Conservation (phyloP, 2,888 invertebrate species). For the Formica aserva region DNA sequence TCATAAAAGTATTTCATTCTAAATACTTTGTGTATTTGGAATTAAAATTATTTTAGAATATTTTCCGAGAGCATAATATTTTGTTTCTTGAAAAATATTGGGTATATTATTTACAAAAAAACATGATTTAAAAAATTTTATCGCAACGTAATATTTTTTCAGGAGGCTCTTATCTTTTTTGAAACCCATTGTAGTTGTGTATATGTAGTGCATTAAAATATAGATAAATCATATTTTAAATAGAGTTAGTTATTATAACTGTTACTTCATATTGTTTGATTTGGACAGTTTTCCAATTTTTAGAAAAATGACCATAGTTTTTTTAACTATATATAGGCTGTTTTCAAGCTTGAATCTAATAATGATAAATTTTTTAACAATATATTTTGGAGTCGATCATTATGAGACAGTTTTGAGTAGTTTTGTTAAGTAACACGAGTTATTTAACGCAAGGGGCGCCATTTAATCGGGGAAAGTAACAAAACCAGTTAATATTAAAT, state of each 20-base stretch:
- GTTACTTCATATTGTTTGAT: neutral
- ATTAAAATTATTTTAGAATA: neutral
- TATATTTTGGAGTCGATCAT: neutral
- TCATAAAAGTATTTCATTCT: too few relatives aligned
- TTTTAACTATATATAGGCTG: neutral
- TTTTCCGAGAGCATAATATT: neutral
- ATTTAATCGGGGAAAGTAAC: neutral
- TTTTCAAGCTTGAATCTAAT: neutral
- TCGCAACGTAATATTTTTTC: neutral
- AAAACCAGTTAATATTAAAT: constrained; percentile 27
- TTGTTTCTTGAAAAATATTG: neutral
- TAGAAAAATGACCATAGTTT: neutral
- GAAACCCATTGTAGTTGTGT: neutral
- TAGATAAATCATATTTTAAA: neutral
- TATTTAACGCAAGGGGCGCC: neutral
- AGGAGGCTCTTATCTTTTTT: neutral
- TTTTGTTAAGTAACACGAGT: constrained; percentile 3
- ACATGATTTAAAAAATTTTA: neutral
- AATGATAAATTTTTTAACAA: neutral
- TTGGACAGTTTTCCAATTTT: neutral
- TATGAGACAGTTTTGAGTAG: neutral
- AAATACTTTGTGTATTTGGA: neutral
- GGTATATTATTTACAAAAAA: neutral
- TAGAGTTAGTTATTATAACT: neutral
- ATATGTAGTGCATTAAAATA: neutral